phyloP scores from a whole-genome alignment of 2,797 vertebrate genomes.

The Galaxias olidus region DNA sequence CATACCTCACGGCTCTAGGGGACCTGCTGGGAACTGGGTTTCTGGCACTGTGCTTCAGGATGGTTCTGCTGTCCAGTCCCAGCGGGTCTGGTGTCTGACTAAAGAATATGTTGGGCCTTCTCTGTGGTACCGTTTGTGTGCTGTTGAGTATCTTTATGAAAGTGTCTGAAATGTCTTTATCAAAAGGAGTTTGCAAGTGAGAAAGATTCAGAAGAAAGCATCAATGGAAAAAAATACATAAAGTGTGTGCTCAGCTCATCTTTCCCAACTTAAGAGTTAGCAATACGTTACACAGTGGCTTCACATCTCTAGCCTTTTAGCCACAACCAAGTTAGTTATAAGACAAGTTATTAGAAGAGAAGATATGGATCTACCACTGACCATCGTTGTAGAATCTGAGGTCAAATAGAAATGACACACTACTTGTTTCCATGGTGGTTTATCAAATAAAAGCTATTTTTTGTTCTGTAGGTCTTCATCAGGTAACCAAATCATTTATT shows the following conservation, averaged over 20 bases:
- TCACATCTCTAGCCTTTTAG: neutral
- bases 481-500: too few species aligned
- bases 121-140: neutral
- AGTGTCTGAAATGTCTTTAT: slow-evolving; percentile 7
- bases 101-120: neutral
- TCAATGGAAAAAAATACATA: neutral
- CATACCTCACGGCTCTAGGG: slow-evolving; percentile 88
- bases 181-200: neutral
- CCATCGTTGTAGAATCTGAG: too few species aligned
- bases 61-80: slow-evolving; percentile 55
- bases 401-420: too few species aligned
- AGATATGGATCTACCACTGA: neutral
- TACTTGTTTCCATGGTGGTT: too few species aligned
- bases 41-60: slow-evolving; percentile 76
- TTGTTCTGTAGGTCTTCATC: too few species aligned
- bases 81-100: slow-evolving; percentile 35
- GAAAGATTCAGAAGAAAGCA: neutral
- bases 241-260: too few species aligned
- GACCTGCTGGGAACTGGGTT: slow-evolving; percentile 87
- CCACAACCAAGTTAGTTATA: slow-evolving; percentile 15
- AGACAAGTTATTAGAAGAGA: neutral
- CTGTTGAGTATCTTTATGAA: slow-evolving; percentile 15
- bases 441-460: too few species aligned
- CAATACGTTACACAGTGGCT: neutral
- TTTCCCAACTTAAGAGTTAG: too few species aligned